Evolutionary conservation across 2,888 invertebrate species (phyloP).

Genomic region (Cepaea hortensis): DNA sequence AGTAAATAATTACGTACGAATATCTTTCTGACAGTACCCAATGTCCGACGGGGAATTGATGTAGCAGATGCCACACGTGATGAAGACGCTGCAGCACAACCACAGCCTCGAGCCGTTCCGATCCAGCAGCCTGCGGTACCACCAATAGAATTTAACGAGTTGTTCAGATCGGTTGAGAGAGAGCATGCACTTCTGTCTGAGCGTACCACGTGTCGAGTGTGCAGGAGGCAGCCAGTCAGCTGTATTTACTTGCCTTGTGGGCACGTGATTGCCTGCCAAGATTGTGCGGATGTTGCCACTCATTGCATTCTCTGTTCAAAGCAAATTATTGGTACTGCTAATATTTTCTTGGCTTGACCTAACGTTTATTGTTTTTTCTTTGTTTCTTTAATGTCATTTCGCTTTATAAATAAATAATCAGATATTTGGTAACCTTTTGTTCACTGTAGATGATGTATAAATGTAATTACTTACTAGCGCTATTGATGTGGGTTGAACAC

Average conservation of each 20-base stretch:
- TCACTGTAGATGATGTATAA: too few relatives aligned
- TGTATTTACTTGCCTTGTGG: slow-evolving; percentile 51
- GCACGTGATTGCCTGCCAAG: slow-evolving; percentile 50
- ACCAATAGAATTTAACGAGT: not conserved
- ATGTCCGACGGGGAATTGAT: not conserved
- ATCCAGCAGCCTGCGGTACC: not conserved
- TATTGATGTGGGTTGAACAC: too few relatives aligned
- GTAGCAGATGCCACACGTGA: not conserved
- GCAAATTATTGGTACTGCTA: slow-evolving; percentile 24
- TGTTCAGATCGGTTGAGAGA: slow-evolving; percentile 40
- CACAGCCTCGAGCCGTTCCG: not conserved
- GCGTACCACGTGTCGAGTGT: slow-evolving; percentile 34
- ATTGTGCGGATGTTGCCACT: slow-evolving; percentile 38
- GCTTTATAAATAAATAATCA: too few relatives aligned
- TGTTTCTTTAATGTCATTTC: too few relatives aligned
- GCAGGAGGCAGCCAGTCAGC: slow-evolving; percentile 27
- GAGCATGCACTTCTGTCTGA: slow-evolving; percentile 24
- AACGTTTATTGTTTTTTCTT: too few relatives aligned
- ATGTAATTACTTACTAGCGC: too few relatives aligned
- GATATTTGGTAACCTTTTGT: too few relatives aligned
- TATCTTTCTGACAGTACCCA: not conserved
- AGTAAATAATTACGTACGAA: too few relatives aligned
- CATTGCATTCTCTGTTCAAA: slow-evolving; percentile 38
- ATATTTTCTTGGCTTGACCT: slow-evolving; percentile 9
- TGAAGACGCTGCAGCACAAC: not conserved